These are phyloP conservation scores for Hybos culiciformis DNA, from an alignment of 2,888 invertebrate genomes.

Conservation along the genomic window DNA sequence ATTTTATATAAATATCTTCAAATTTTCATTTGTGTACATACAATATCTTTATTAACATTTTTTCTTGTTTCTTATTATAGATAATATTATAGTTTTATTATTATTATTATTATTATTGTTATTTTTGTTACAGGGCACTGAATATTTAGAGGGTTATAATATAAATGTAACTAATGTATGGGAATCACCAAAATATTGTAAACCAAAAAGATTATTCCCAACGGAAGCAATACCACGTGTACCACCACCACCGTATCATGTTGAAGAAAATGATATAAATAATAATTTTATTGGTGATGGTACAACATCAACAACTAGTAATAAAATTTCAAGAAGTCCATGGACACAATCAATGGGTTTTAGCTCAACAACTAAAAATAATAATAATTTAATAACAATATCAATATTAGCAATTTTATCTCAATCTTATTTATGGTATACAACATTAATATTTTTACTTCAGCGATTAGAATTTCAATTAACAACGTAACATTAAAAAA, in stretches of 20 bases:
- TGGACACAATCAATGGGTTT: conserved; percentile 44
- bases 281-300: conserved; percentile 33
- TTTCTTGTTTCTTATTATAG: too few species aligned
- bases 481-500: too few species aligned
- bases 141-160: conserved; percentile 20
- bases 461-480: too few species aligned
- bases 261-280: conserved; percentile 18
- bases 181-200: conserved; percentile 17
- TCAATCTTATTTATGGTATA: too few species aligned
- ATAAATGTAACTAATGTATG: conserved; percentile 19
- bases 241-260: conserved; percentile 35
- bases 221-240: conserved; percentile 30
- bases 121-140: conserved; percentile 21
- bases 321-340: conserved; percentile 46
- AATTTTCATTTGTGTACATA: too few species aligned
- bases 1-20: too few species aligned
- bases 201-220: conserved; percentile 16
- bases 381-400: not conserved
- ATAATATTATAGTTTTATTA: too few species aligned
- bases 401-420: not conserved
- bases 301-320: too few species aligned
- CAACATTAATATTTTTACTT: too few species aligned
- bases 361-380: conserved; percentile 17
- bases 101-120: too few species aligned
- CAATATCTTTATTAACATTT: too few species aligned